phyloP scores from a whole-genome alignment of 2,113 vertebrate genomes.

The Burhinus oedicnemus region DNA sequence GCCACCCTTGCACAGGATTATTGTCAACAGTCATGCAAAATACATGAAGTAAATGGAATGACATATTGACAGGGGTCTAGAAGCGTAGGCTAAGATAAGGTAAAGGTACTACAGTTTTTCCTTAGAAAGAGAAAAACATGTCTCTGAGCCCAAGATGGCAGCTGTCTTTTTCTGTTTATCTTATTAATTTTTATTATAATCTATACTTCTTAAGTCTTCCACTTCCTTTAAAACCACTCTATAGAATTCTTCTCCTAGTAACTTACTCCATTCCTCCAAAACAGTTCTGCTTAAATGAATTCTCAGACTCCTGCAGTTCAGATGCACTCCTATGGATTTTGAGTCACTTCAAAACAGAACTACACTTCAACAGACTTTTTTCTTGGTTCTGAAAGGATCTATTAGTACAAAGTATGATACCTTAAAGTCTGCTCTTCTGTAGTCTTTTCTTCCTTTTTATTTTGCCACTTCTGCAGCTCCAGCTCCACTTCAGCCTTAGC shows the following conservation, averaged over 20 bases:
- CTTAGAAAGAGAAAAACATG: neutral
- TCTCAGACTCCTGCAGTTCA: neutral
- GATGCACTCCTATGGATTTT: neutral
- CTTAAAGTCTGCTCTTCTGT: conserved; percentile 26
- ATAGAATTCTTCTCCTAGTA: neutral
- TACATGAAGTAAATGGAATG: neutral
- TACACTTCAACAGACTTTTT: neutral
- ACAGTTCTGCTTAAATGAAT: neutral
- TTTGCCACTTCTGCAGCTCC: conserved; percentile 69
- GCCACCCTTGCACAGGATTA: neutral
- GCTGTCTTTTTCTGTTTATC: neutral
- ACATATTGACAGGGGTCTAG: neutral
- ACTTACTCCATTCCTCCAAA: neutral
- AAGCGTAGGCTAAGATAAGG: neutral
- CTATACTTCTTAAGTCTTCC: neutral
- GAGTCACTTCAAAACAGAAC: neutral
- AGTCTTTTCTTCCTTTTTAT: conserved; percentile 1
- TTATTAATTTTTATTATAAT: neutral
- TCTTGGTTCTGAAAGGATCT: neutral
- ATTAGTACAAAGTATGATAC: neutral
- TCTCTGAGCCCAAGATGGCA: neutral
- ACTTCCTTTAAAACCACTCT: neutral
- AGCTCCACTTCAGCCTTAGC: conserved; percentile 71
- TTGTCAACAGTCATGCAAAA: neutral
- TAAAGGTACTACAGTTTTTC: neutral